phyloP scores from a whole-genome alignment of 2,797 vertebrate species.

The Mormyrops boulengeri region DNA sequence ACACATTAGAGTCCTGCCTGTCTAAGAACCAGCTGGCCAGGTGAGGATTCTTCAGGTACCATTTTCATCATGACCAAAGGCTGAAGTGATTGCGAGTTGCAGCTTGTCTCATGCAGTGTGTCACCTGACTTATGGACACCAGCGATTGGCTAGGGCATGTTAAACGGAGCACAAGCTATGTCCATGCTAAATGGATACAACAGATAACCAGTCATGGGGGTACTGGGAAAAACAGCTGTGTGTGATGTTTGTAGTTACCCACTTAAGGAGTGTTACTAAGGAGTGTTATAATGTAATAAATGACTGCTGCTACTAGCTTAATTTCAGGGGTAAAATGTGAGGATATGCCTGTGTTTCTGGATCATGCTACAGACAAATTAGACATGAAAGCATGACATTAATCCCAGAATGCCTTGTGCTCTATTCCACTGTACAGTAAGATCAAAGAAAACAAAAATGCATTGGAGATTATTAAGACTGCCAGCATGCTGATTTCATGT shows the following conservation, averaged over 20 bases:
- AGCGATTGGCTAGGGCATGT: background rate
- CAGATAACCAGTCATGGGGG: background rate
- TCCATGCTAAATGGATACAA: background rate
- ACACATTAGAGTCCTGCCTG: slow-evolving; percentile 66
- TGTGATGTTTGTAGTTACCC: background rate
- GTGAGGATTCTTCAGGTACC: slow-evolving; percentile 46
- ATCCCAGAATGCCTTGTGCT: background rate
- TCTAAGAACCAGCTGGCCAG: slow-evolving; percentile 71
- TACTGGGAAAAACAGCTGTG: background rate
- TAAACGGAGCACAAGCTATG: background rate
- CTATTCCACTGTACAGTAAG: slow-evolving; percentile 54
- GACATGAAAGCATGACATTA: background rate
- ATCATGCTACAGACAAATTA: background rate
- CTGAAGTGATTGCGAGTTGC: background rate
- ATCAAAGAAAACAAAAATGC: slow-evolving; percentile 89
- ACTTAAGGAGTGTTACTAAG: background rate
- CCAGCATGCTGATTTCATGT: slow-evolving; percentile 84
- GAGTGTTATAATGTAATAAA: background rate
- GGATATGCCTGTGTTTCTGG: background rate
- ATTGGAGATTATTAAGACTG: slow-evolving; percentile 88
- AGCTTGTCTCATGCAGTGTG: background rate
- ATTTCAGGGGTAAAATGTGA: background rate
- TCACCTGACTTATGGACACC: background rate
- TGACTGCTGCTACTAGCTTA: background rate
- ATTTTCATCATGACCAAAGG: background rate